Evolutionary conservation across 2,888 invertebrate species (phyloP).

Genomic region (Eupeodes latifasciatus): DNA sequence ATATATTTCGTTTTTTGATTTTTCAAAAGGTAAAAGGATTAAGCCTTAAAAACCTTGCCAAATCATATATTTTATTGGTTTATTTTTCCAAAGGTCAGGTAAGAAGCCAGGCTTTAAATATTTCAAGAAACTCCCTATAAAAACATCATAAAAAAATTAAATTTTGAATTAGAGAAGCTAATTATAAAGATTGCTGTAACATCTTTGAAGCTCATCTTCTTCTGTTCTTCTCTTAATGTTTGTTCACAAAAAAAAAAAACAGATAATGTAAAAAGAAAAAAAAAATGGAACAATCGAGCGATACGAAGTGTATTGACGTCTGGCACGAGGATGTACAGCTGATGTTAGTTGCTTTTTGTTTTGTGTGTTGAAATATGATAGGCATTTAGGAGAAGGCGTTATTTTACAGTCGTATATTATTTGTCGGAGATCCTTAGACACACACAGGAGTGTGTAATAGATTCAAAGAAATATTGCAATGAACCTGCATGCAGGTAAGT

Average conservation of each 20-base stretch:
- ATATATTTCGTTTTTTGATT: too few species aligned
- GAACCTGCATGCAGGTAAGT: not conserved
- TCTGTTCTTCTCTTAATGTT: too few species aligned
- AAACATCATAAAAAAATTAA: too few species aligned
- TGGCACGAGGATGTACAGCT: constrained; percentile 8
- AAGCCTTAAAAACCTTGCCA: too few species aligned
- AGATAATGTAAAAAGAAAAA: not conserved
- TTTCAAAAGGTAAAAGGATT: too few species aligned
- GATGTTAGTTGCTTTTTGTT: constrained; percentile 22
- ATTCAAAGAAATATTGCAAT: constrained; percentile 49
- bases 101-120: too few species aligned
- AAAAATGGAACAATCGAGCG: not conserved
- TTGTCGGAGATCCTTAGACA: constrained; percentile 14
- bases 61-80: too few species aligned
- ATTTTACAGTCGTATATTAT: constrained; percentile 59
- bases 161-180: too few species aligned
- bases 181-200: too few species aligned
- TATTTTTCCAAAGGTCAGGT: too few species aligned
- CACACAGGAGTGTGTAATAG: constrained; percentile 41
- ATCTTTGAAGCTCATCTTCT: too few species aligned
- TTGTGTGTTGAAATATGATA: constrained; percentile 64
- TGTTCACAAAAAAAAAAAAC: not conserved
- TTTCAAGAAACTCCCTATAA: too few species aligned
- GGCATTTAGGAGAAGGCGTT: constrained; percentile 62
- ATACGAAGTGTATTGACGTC: not conserved